These are phyloP conservation scores for Nasonia longicornis DNA, from an alignment of 1,140 invertebrate genomes.

Conservation along the genomic window DNA sequence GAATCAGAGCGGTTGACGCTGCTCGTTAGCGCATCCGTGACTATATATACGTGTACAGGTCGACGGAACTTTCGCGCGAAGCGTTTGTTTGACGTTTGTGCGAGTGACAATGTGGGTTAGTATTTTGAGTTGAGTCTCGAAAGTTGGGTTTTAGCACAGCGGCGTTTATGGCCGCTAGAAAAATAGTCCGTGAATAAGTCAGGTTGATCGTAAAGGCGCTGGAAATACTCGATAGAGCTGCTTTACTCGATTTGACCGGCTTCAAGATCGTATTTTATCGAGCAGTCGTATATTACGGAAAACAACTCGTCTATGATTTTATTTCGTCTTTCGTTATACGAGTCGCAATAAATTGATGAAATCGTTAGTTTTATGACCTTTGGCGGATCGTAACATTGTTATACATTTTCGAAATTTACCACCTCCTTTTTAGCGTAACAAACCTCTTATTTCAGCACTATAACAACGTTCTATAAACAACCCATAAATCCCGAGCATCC, in stretches of 20 bases:
- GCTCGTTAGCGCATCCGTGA: not conserved
- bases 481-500: not conserved
- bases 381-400: not conserved
- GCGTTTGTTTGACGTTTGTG: not conserved
- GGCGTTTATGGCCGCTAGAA: not conserved
- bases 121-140: not conserved
- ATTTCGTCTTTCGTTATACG: not conserved
- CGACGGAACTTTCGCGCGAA: no score
- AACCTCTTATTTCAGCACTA: not conserved
- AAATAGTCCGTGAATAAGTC: not conserved
- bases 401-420: no score
- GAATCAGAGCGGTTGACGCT: slow-evolving; percentile 16
- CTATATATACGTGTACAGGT: not conserved
- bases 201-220: not conserved
- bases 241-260: not conserved
- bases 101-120: not conserved
- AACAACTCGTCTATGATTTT: not conserved
- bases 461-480: not conserved
- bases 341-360: not conserved
- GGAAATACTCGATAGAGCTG: not conserved
- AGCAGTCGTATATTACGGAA: not conserved
- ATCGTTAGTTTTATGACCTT: not conserved
- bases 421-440: not conserved
- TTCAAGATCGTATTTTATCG: not conserved
- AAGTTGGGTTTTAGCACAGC: not conserved